Base-by-base conservation (phyloP, 1,140 invertebrate species). In the Anastatus disparis region DNA sequence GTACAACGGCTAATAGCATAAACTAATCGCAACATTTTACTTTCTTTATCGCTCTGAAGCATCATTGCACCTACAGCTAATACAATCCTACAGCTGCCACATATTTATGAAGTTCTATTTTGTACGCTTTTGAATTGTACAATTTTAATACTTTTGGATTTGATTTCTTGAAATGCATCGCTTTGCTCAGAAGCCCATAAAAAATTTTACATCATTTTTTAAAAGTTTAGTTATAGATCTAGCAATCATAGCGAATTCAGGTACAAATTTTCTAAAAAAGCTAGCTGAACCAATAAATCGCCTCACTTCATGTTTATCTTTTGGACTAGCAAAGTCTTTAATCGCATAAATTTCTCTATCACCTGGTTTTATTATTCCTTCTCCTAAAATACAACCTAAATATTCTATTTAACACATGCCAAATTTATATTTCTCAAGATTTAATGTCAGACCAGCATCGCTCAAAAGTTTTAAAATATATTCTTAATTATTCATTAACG, bases 221-320 rank as follows among this genome's bases (percentile, higher is more conserved):
- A 63, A 24, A 46, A 71, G 26, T 24, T 20, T 27, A 17, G 27
- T 38, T 38, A 71, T 27, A 3, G 63, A 48, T n/a, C 9, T 13
- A 1, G 53, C 48, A 15, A 52, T 67, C 2, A n/a, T 8, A 20
- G 71, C 64, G 22, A 68, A 72, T 22, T 68, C 27, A 0, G 52
- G 38, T n/a, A 73, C 40, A 71, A 83, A 85, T 50, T 72, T 44
- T 38, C 78, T 67, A 73, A 83, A 83, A 56, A 78, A 84, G 38
- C 73, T 74, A 7, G 74, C 67, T 22, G 87, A 69, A 26, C 87
- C 86, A 10, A 86, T 64, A 66, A 87, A 85, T 59, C 71, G 64
- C 53, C 80, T 63, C 2, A 87, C 20, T 13, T 66, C 27, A 17
- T 61, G 53, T 20, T 13, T 20, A 48, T 46, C 29, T 52, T 7